Percentiles rank a stretch among this genome's conserved stretches.
Conservation (phyloP, 2,797 vertebrate genomes). For the Chanos chanos region DNA sequence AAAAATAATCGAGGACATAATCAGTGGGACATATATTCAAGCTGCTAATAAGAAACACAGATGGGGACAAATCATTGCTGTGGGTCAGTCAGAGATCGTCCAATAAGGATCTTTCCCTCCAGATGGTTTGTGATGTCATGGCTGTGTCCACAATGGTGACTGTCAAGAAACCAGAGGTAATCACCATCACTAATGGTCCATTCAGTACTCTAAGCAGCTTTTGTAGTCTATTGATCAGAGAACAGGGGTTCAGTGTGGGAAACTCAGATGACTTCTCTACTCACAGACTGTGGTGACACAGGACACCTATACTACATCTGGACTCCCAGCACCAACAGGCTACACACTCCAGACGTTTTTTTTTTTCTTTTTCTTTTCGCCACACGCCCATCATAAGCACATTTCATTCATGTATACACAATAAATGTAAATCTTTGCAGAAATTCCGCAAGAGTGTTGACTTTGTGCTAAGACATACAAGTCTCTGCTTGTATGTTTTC, state of each 20-base stretch:
- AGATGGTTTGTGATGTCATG: slow-evolving; percentile 50
- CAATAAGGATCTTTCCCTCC: slow-evolving; percentile 43
- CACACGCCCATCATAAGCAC: no score
- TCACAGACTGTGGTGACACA: slow-evolving; percentile 34
- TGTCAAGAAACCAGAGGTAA: slow-evolving; percentile 33
- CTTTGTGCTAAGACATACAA: no score
- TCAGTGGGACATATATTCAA: no score
- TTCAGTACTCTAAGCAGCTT: slow-evolving; percentile 41
- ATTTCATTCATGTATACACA: no score
- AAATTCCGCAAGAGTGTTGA: no score
- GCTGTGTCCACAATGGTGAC: slow-evolving; percentile 22
- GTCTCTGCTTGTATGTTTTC: no score
- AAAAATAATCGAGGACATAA: no score
- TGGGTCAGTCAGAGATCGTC: neutral
- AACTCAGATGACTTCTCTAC: slow-evolving; percentile 39
- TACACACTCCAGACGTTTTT: no score
- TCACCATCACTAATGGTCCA: slow-evolving; percentile 36
- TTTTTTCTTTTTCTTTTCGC: no score
- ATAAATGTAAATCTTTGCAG: no score
- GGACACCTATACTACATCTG: slow-evolving; percentile 33
- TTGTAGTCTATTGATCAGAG: slow-evolving; percentile 47
- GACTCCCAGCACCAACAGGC: slow-evolving; percentile 7
- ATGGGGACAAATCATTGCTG: no score
- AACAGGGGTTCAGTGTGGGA: slow-evolving; percentile 56
- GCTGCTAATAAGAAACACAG: no score